Conservation (phyloP, 1,140 invertebrate species). For the Sycophaga agraensis region DNA sequence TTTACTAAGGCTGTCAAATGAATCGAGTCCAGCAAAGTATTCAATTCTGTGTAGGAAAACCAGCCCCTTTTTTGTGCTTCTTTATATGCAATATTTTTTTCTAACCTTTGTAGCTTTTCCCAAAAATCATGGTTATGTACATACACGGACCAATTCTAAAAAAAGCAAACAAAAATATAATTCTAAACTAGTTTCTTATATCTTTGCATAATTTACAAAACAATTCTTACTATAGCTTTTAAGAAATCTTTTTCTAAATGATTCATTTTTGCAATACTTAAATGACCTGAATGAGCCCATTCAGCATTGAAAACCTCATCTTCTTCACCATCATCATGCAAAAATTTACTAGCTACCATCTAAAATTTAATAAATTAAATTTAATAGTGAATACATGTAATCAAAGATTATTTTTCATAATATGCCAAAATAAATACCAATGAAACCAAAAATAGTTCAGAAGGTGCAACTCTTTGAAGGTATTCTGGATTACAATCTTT, state of each 20-base stretch:
- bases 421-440: conserved; percentile 66
- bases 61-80: conserved; percentile 76
- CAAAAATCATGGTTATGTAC: conserved; percentile 73
- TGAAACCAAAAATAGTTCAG: conserved; percentile 89
- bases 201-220: conserved; percentile 8
- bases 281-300: conserved; percentile 81
- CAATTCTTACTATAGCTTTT: conserved; percentile 77
- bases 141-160: conserved; percentile 81
- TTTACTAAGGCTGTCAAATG: conserved; percentile 59
- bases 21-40: conserved; percentile 62
- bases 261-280: conserved; percentile 76
- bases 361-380: conserved; percentile 53
- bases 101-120: conserved; percentile 67
- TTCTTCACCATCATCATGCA: conserved; percentile 88
- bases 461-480: conserved; percentile 76
- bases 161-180: conserved; percentile 4
- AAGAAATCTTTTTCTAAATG: conserved; percentile 86
- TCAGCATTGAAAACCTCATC: conserved; percentile 85
- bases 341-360: conserved; percentile 95
- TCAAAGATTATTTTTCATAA: conserved; percentile 4
- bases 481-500: conserved; percentile 81
- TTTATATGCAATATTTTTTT: conserved; percentile 68
- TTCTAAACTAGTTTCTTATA: conserved; percentile 1
- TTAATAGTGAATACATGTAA: not conserved
- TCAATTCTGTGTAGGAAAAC: conserved; percentile 84